Conservation (phyloP, 2,113 vertebrate species). For the Irena cyanogastra region DNA sequence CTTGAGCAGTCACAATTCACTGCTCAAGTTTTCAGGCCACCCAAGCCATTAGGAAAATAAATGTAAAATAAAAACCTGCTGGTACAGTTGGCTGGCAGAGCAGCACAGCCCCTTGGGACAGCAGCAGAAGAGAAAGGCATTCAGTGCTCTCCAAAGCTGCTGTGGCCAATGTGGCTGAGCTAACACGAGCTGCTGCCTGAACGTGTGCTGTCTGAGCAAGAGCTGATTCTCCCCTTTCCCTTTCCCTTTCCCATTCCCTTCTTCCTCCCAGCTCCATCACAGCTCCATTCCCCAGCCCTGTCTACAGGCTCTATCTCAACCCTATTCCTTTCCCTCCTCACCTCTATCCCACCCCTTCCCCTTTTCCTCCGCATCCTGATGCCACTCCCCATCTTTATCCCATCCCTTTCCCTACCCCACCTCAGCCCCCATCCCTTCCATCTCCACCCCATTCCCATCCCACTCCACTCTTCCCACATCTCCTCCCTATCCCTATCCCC, state of each 20-base stretch:
- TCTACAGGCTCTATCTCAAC: not conserved
- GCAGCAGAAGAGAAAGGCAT: not conserved
- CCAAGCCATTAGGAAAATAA: constrained; percentile 31
- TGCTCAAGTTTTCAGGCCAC: constrained; percentile 25
- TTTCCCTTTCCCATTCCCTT: not conserved
- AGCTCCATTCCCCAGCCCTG: not conserved
- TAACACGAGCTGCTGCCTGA: not conserved
- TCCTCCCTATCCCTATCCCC: not conserved
- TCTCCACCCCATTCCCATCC: not conserved
- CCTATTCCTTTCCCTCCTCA: not conserved
- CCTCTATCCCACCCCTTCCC: not conserved
- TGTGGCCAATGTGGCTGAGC: not conserved
- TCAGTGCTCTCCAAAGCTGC: not conserved
- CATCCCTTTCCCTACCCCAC: not conserved
- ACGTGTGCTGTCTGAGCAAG: not conserved
- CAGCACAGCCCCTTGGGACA: not conserved
- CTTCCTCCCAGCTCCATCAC: not conserved
- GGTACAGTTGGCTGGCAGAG: not conserved
- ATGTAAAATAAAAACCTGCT: constrained; percentile 24
- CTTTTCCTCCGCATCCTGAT: not conserved
- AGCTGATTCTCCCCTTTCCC: not conserved
- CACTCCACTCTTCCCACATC: not conserved
- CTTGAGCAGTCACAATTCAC: constrained; percentile 27
- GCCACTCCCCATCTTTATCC: not conserved
- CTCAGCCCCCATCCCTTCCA: not conserved